Conservation (phyloP, 2,888 invertebrate species). For the Campoplex nolae region DNA sequence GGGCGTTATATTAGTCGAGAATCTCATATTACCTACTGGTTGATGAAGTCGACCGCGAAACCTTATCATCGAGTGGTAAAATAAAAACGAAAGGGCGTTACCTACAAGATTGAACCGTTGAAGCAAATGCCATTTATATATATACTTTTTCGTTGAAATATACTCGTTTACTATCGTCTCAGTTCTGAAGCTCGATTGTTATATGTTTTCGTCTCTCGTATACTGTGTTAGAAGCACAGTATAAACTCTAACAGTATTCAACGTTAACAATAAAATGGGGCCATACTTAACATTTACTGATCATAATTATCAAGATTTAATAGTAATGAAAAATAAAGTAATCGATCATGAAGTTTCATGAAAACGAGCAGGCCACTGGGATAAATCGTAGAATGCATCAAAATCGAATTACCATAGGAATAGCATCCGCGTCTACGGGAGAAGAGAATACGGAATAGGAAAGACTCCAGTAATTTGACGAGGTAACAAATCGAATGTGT, state of each 20-base stretch:
- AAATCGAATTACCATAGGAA: too few species aligned
- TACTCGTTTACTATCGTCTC: background rate
- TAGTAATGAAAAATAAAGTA: background rate
- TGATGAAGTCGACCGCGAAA: conserved; percentile 60
- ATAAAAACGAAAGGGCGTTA: conserved; percentile 14
- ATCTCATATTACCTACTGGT: conserved; percentile 53
- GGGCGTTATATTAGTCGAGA: conserved; percentile 6
- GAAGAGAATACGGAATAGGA: too few species aligned
- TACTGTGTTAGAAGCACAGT: too few species aligned
- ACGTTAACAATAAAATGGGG: too few species aligned
- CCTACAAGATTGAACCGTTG: background rate
- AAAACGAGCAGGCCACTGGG: too few species aligned
- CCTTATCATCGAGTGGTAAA: conserved; percentile 27
- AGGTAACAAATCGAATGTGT: too few species aligned
- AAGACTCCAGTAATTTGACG: too few species aligned
- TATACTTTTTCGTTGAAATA: background rate
- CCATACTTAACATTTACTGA: background rate
- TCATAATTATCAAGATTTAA: background rate
- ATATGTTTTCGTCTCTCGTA: background rate
- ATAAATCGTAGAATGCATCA: too few species aligned
- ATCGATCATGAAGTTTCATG: too few species aligned
- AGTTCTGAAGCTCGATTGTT: background rate
- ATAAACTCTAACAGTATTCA: too few species aligned
- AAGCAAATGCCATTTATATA: background rate
- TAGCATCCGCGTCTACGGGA: too few species aligned